Percentiles rank a stretch among this genome's conserved stretches.
phyloP scores from a whole-genome alignment of 2,888 invertebrate species.

The Drosophila mimica region DNA sequence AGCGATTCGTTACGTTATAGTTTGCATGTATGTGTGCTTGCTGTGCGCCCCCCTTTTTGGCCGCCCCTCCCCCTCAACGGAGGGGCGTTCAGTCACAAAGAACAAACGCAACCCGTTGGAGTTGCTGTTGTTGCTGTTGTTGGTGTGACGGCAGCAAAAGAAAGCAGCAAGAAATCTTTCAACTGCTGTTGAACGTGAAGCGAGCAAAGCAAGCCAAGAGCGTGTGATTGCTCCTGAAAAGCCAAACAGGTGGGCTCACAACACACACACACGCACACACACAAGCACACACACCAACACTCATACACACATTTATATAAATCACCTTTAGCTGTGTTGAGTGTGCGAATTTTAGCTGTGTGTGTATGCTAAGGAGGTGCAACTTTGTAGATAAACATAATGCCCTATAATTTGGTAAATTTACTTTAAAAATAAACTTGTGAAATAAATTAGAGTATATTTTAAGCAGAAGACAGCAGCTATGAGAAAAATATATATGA shows the following conservation, averaged over 20 bases:
- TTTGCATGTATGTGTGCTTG: slow-evolving; percentile 6
- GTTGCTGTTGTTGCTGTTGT: slow-evolving; percentile 47
- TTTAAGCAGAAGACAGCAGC: not conserved
- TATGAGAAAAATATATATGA: not conserved
- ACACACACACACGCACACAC: slow-evolving; percentile 20
- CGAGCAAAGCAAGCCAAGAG: slow-evolving; percentile 40
- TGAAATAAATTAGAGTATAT: not conserved
- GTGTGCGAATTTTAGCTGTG: slow-evolving; percentile 32
- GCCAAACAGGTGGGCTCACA: slow-evolving; percentile 65
- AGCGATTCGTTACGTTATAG: slow-evolving; percentile 67
- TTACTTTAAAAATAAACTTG: not conserved
- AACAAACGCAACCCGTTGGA: slow-evolving; percentile 69
- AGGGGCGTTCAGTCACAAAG: slow-evolving; percentile 67
- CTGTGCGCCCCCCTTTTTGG: slow-evolving; percentile 44
- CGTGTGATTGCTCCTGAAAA: slow-evolving; percentile 76
- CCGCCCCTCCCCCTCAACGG: slow-evolving; percentile 29
- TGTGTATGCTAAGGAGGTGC: slow-evolving; percentile 23
- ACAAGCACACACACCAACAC: slow-evolving; percentile 9
- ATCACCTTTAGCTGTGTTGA: slow-evolving; percentile 26
- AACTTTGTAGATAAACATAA: slow-evolving; percentile 14
- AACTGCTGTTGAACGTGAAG: slow-evolving; percentile 53
- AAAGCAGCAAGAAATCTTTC: slow-evolving; percentile 69
- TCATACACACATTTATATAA: slow-evolving; percentile 31
- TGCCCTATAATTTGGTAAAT: slow-evolving; percentile 25
- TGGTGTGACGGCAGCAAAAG: slow-evolving; percentile 49